phyloP scores from a whole-genome alignment of 2,797 vertebrate genomes.

The Halcyon badia region DNA sequence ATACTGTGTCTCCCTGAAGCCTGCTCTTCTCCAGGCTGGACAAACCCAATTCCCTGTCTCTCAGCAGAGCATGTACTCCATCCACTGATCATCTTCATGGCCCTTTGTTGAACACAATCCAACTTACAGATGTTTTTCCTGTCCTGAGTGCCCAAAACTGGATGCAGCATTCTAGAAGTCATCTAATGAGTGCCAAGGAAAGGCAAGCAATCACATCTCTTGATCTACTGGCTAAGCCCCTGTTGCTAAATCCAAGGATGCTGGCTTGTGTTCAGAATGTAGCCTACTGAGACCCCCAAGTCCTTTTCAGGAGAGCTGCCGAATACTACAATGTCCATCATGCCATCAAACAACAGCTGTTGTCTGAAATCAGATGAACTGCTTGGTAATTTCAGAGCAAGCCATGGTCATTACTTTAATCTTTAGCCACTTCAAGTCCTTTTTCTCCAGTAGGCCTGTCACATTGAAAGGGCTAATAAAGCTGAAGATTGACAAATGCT shows the following conservation, averaged over 20 bases:
- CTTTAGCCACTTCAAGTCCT: background rate
- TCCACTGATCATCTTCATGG: background rate
- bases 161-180: background rate
- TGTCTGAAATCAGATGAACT: background rate
- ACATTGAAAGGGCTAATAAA: background rate
- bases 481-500: background rate
- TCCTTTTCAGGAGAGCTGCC: background rate
- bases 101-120: background rate
- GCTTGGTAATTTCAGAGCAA: background rate
- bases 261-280: background rate
- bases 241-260: background rate
- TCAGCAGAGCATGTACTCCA: background rate
- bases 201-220: background rate
- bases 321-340: background rate
- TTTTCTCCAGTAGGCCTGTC: background rate
- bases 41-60: background rate
- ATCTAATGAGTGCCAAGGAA: background rate
- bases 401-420: background rate
- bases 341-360: background rate
- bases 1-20: background rate
- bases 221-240: background rate
- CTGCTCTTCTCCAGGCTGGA: background rate
- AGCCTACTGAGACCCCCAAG: background rate
- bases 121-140: background rate
- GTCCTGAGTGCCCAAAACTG: background rate